These are phyloP conservation scores for Eulemur macaco DNA, from an alignment of 2,113 vertebrate genomes.

Conservation along the genomic window DNA sequence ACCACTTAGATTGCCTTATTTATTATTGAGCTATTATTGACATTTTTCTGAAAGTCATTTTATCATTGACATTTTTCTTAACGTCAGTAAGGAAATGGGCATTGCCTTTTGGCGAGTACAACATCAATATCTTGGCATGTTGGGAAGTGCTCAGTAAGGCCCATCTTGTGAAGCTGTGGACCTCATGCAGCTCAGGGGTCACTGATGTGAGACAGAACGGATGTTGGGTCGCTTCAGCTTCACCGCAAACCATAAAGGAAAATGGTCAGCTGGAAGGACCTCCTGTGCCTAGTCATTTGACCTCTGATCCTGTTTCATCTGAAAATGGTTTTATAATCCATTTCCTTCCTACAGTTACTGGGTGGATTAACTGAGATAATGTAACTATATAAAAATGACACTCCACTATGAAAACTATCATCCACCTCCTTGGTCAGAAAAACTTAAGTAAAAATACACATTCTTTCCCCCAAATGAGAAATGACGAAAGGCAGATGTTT, in stretches of 20 bases:
- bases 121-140: background rate
- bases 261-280: background rate
- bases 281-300: background rate
- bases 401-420: background rate
- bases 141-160: background rate
- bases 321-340: background rate
- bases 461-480: background rate
- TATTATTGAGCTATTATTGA: constrained; percentile 14
- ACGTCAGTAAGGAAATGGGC: background rate
- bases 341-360: background rate
- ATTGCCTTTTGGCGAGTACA: background rate
- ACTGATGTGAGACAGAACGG: background rate
- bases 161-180: background rate
- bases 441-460: background rate
- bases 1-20: background rate
- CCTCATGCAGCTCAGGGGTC: background rate
- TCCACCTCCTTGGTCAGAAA: background rate
- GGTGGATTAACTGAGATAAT: background rate
- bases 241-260: background rate
- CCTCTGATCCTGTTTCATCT: background rate
- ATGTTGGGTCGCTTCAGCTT: background rate
- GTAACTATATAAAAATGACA: background rate
- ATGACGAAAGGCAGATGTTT: background rate
- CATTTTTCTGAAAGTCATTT: background rate
- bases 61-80: background rate